Percentiles rank a stretch among this genome's conserved stretches.
phyloP scores from a whole-genome alignment of 2,888 invertebrate species.

The Lasioglossum malachurum region DNA sequence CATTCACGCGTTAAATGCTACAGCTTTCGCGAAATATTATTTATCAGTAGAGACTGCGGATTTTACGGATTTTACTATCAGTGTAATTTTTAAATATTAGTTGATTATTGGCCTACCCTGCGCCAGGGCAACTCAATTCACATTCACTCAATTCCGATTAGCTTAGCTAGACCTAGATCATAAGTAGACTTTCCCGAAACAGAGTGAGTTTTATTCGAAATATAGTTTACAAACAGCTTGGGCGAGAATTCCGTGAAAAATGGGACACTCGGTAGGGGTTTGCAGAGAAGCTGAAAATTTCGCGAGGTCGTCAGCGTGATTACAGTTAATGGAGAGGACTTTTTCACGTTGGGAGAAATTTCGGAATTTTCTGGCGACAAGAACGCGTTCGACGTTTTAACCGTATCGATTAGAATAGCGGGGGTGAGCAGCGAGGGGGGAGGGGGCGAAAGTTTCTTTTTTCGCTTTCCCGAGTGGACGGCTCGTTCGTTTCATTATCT shows the following conservation, averaged over 20 bases:
- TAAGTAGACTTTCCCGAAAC: too few species aligned
- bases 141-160: too few species aligned
- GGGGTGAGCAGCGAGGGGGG: too few species aligned
- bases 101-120: too few species aligned
- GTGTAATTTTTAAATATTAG: too few species aligned
- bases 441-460: neutral
- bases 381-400: neutral
- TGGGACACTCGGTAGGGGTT: neutral
- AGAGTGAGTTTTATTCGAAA: too few species aligned
- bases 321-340: neutral
- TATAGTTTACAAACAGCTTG: too few species aligned
- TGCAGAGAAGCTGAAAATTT: neutral
- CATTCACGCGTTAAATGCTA: neutral
- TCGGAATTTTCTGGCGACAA: neutral
- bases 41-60: neutral
- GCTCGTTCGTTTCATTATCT: conserved; percentile 16
- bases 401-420: neutral
- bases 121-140: too few species aligned
- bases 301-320: neutral
- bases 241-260: neutral
- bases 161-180: too few species aligned
- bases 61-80: neutral
- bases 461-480: neutral
- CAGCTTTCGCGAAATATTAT: neutral
- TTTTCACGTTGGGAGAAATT: neutral